These are phyloP conservation scores for Zaprionus africanus DNA, from an alignment of 1,140 invertebrate species.

Conservation along the genomic window DNA sequence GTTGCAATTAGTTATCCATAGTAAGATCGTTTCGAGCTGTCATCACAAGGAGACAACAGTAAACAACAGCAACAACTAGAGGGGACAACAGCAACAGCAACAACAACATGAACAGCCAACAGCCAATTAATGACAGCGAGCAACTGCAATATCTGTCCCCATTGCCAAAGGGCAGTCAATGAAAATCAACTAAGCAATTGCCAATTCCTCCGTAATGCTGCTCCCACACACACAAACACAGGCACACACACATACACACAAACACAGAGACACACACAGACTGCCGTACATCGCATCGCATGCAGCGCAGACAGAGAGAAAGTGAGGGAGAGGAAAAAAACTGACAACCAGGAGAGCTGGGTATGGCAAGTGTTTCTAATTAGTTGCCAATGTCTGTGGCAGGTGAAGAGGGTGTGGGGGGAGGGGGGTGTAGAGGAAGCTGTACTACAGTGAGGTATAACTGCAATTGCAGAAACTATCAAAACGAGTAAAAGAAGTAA, in stretches of 20 bases:
- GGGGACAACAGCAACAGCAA: neutral
- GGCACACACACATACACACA: neutral
- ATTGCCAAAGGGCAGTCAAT: slow-evolving; percentile 66
- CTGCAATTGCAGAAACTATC: slow-evolving; percentile 42
- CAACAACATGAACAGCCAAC: slow-evolving; percentile 45
- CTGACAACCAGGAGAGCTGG: slow-evolving; percentile 19
- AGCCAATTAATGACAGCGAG: slow-evolving; percentile 76
- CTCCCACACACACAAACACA: neutral
- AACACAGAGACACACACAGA: neutral
- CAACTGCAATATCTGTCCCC: slow-evolving; percentile 60
- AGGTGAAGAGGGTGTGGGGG: slow-evolving; percentile 22
- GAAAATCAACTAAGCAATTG: slow-evolving; percentile 79
- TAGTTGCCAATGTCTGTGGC: slow-evolving; percentile 57
- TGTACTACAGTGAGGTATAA: neutral
- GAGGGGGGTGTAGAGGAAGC: neutral
- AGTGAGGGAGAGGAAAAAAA: slow-evolving; percentile 11
- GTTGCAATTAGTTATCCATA: slow-evolving; percentile 36
- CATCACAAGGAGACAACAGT: slow-evolving; percentile 24
- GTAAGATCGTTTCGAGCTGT: slow-evolving; percentile 39
- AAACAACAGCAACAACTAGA: slow-evolving; percentile 33
- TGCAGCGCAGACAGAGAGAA: slow-evolving; percentile 8
- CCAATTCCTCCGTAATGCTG: slow-evolving; percentile 48
- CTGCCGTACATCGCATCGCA: neutral
- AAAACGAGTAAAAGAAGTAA: slow-evolving; percentile 30
- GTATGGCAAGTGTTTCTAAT: slow-evolving; percentile 64